Base-by-base conservation (phyloP, 2,888 invertebrate genomes). In the Meliscaeva auricollis region DNA sequence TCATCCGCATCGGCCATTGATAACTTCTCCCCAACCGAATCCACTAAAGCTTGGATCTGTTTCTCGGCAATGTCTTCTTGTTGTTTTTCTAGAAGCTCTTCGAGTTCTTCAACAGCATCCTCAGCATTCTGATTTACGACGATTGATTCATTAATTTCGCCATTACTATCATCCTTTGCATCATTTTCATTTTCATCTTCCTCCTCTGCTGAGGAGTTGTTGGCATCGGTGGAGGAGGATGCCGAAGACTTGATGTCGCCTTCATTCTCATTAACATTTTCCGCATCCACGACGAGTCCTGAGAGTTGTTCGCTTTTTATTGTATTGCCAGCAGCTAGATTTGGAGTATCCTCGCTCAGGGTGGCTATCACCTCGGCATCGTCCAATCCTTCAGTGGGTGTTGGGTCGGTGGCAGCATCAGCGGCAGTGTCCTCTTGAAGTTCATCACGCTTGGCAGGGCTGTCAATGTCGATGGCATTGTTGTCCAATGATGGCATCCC, bases 181-280 rank as follows among this genome's bases (percentile, higher is more conserved):
- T 38, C 68, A 52, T n/a, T 58, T 20, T 35, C 68, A 46, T 13
- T 58, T 26, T 17, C 46, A 15, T 17, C 35, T 35, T 56, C 35
- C 11, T 35, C 56, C 8, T 11, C 30, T 41, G 48, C 35, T 2
- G 78, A 22, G 60, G 66, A 77, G 66, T n/a, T n/a, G 64, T 32
- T 35, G 13, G 58, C 56, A 30, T 20, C 4, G 22, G 46, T 22
- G 7, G 73, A 41, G 68, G 64, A 75, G 50, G 66, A 35, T 58
- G 35, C 56, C 62, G 26, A 62, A 83, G 44, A 73, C 69, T 74
- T 87, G 87, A 1, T 66, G 69, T 52, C n/a, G n/a, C n/a, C 88
- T 81, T 88, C 83, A 4, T 26, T 26, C 80, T 88, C 70, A 66
- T 87, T 82, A 75, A 77, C 52, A 75, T 84, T 73, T 73, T 75